Evolutionary conservation across 92 coral and sea anemone genomes (phyloP).

Genomic region (Epizoanthus illoricatus): DNA sequence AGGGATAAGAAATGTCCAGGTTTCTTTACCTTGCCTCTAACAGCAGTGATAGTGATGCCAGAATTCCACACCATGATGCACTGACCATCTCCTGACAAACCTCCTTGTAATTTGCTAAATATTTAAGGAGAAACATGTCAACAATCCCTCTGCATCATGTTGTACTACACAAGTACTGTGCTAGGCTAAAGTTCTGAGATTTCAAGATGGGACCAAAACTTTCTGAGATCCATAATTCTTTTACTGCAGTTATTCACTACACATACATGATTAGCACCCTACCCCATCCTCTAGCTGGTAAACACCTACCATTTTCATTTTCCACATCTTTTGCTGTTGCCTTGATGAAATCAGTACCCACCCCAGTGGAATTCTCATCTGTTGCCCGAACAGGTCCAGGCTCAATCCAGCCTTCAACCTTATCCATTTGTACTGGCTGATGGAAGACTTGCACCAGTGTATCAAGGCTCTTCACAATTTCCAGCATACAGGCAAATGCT

Average conservation of each 20-base stretch:
- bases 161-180: no score
- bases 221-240: no score
- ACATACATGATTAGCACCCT: no score
- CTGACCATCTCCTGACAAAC: slow-evolving; percentile 82
- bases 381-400: slow-evolving; percentile 58
- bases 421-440: slow-evolving; percentile 35
- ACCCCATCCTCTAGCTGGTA: background rate
- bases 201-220: no score
- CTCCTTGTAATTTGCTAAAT: slow-evolving; percentile 53
- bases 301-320: slow-evolving; percentile 66
- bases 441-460: slow-evolving; percentile 63
- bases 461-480: slow-evolving; percentile 90
- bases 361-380: slow-evolving; percentile 78
- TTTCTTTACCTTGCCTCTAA: slow-evolving; percentile 86
- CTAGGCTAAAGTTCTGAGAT: no score
- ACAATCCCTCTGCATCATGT: background rate
- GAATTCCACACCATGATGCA: slow-evolving; percentile 97
- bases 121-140: background rate
- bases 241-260: background rate
- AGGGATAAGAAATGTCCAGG: no score
- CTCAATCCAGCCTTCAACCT: slow-evolving; percentile 93
- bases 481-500: slow-evolving; percentile 92
- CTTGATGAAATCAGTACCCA: slow-evolving; percentile 79
- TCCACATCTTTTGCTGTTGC: slow-evolving; percentile 65
- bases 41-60: slow-evolving; percentile 85